Evolutionary conservation across 2,797 vertebrate genomes (phyloP), one percentile per base, ranked within the genome.

Genomic region (Zalophus californianus): DNA sequence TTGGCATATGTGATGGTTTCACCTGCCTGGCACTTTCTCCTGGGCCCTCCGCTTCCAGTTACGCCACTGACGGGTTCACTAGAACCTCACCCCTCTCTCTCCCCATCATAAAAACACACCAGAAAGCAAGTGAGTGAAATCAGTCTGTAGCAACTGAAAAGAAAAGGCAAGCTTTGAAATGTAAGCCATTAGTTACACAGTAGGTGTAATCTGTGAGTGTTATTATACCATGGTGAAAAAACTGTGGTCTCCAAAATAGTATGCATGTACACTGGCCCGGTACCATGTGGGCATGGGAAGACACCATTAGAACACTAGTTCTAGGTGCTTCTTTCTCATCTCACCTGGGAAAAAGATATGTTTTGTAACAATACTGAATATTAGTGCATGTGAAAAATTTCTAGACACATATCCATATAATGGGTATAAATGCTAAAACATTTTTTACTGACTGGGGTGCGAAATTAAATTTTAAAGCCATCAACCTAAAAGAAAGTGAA

Each of bases 101-200:
- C 11, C 14, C 11, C 20, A 25, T 90, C 50, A 13, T 38, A 50
- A 84, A 82, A 79, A 66, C 44, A 90, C 25, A 48, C 44, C n/a
- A 73, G 86, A 54, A 91, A 29, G 50, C 23, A 64, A 79, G 54
- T 44, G n/a, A 83, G 21, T 79, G 20, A 44, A 44, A 68, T 88
- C 15, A 52, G 52, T 78, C 70, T 78, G 15, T 13, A 56, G 72
- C 35, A 86, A 88, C 29, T 78, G 66, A 78, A 60, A 60, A 68
- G 58, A 90, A 85, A 95, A 93, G 68, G 25, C 52, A 96, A 83
- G 13, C 27, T 73, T 70, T 80, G 82, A 82, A 89, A 96, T 83
- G 72, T 79, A 70, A 83, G 86, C 20, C 23, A 21, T 29, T 54
- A 73, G 32, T 75, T 86, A 66, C 50, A 58, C 84, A 90, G 58